These are phyloP conservation scores for Chelonus insularis DNA, from an alignment of 1,140 invertebrate genomes.

Conservation along the genomic window DNA sequence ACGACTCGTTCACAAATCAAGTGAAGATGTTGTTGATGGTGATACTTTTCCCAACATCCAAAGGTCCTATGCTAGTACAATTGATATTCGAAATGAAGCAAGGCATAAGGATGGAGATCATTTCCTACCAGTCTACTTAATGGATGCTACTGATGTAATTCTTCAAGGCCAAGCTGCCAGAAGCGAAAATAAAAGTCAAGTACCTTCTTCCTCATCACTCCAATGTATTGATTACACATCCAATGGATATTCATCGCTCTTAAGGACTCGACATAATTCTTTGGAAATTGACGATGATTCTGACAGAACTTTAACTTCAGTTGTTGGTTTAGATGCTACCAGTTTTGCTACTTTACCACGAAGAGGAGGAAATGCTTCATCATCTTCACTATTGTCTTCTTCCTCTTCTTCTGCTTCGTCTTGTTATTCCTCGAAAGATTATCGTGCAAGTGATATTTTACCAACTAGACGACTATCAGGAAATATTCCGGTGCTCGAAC, in stretches of 20 bases:
- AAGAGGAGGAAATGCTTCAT: constrained; percentile 34
- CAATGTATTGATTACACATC: not conserved
- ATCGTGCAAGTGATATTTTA: constrained; percentile 33
- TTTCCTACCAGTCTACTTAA: constrained; percentile 27
- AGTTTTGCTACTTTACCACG: constrained; percentile 48
- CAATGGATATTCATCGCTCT: not conserved
- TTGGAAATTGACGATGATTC: constrained; percentile 34
- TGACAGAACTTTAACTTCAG: not conserved
- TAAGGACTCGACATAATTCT: constrained; percentile 42
- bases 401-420: not conserved
- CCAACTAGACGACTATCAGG: constrained; percentile 45
- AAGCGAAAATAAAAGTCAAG: not conserved
- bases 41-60: constrained; percentile 25
- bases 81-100: constrained; percentile 33
- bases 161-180: constrained; percentile 33
- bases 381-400: constrained; percentile 3
- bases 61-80: constrained; percentile 35
- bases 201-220: not conserved
- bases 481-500: constrained; percentile 50
- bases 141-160: constrained; percentile 53
- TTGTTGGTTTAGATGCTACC: not conserved
- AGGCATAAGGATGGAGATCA: not conserved
- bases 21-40: constrained; percentile 46
- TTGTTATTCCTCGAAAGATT: constrained; percentile 15
- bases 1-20: constrained; percentile 47